Percentiles rank a stretch among this genome's conserved stretches.
These are phyloP conservation scores for Istiophorus platypterus DNA, from an alignment of 2,113 vertebrate species.

Conservation along the genomic window DNA sequence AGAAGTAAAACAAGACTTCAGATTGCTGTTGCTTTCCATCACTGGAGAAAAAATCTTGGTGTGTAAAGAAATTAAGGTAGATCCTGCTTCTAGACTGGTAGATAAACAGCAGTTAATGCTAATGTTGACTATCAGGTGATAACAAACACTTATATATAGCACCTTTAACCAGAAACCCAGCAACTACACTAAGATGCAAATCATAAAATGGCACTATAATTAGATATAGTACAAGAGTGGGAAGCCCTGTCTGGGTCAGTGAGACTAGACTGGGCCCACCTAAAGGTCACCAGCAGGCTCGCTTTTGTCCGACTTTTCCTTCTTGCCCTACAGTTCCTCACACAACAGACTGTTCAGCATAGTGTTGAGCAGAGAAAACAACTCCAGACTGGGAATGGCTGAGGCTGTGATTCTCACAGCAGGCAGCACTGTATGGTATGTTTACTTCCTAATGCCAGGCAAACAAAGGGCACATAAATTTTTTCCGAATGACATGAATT, in stretches of 20 bases:
- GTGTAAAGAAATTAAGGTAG: no score
- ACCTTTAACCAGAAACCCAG: background rate
- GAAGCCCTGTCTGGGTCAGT: slow-evolving; percentile 35
- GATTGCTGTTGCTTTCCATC: no score
- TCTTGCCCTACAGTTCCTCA: slow-evolving; percentile 12
- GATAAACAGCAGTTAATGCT: no score
- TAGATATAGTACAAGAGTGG: slow-evolving; percentile 44
- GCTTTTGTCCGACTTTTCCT: slow-evolving; percentile 56
- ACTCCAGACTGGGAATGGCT: slow-evolving; percentile 62
- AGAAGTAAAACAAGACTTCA: no score
- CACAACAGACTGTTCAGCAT: background rate
- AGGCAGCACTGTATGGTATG: slow-evolving; percentile 4
- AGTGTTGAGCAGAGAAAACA: slow-evolving; percentile 20
- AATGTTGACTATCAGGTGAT: no score
- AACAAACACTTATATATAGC: no score
- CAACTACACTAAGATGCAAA: slow-evolving; percentile 14
- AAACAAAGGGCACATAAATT: slow-evolving; percentile 63
- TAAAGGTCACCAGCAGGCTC: slow-evolving; percentile 53
- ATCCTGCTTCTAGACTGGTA: no score
- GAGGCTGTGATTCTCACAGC: slow-evolving; percentile 56
- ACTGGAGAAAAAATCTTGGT: no score
- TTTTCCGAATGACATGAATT: slow-evolving; percentile 10
- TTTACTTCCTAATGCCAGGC: slow-evolving; percentile 51
- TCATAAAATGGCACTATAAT: slow-evolving; percentile 48
- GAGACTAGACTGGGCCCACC: slow-evolving; percentile 31